phyloP scores from a whole-genome alignment of 1,140 invertebrate species.

The Trachelipus rathkii region DNA sequence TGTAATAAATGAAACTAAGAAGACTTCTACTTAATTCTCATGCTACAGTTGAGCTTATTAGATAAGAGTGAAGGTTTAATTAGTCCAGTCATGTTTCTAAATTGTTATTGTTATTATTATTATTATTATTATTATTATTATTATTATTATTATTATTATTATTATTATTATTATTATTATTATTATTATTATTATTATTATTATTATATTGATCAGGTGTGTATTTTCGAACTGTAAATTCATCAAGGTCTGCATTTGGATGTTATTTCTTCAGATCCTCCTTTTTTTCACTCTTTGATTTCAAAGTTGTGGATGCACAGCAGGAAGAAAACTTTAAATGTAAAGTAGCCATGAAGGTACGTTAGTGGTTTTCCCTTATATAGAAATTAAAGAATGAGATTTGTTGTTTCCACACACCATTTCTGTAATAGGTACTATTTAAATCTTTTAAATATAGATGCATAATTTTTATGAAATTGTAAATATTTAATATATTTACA shows the following conservation, averaged over 20 bases:
- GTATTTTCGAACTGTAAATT: slow-evolving; percentile 69
- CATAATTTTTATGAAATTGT: neutral
- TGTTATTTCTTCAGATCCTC: slow-evolving; percentile 67
- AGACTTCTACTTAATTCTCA: too few species aligned
- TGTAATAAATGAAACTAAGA: too few species aligned
- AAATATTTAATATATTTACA: neutral
- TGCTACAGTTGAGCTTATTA: too few species aligned
- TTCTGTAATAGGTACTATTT: neutral
- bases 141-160: too few species aligned
- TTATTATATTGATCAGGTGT: slow-evolving; percentile 55
- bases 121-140: too few species aligned
- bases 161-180: too few species aligned
- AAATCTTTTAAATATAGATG: neutral
- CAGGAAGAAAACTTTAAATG: slow-evolving; percentile 57
- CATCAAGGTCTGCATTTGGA: slow-evolving; percentile 73
- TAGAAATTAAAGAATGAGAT: neutral
- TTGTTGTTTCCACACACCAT: neutral
- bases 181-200: too few species aligned
- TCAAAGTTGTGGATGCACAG: slow-evolving; percentile 49
- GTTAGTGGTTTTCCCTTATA: neutral
- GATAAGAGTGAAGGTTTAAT: too few species aligned
- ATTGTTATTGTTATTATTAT: too few species aligned
- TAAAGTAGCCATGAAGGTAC: slow-evolving; percentile 57
- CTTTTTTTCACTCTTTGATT: slow-evolving; percentile 70
- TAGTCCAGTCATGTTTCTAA: too few species aligned